Percentiles rank a stretch among this genome's conserved stretches.
phyloP scores from a whole-genome alignment of 2,888 invertebrate genomes.

The Omphaloscelis lunosa region DNA sequence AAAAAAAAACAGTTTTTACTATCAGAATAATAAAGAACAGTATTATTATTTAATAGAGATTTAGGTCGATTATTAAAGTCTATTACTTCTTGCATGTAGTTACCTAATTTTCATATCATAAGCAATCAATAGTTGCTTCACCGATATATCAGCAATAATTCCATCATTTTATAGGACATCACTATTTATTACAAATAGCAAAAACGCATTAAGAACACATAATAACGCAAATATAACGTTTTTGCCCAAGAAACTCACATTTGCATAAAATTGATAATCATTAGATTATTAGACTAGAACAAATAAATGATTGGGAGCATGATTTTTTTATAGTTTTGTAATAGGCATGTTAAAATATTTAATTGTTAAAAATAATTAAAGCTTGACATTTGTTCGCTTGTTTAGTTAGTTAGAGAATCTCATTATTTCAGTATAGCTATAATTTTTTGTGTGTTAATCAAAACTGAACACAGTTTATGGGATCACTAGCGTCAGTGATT shows the following conservation, averaged over 20 bases:
- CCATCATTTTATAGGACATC: slow-evolving; percentile 28
- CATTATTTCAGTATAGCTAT: no score
- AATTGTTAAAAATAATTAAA: no score
- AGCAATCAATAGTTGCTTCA: slow-evolving; percentile 27
- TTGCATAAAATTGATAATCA: slow-evolving; percentile 33
- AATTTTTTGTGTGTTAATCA: no score
- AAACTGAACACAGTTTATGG: background rate
- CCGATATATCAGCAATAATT: slow-evolving; percentile 29
- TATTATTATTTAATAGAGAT: background rate
- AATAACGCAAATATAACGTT: slow-evolving; percentile 17
- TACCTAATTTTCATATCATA: slow-evolving; percentile 15
- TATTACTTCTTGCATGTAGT: background rate
- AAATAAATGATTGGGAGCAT: slow-evolving; percentile 26
- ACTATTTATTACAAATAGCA: slow-evolving; percentile 18
- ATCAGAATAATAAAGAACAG: background rate
- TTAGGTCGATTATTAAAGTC: background rate
- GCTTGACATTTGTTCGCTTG: no score
- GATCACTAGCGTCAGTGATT: background rate
- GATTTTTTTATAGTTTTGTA: background rate
- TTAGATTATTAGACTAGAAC: slow-evolving; percentile 24
- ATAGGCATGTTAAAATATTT: background rate
- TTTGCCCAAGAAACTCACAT: slow-evolving; percentile 32
- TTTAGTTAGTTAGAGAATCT: no score
- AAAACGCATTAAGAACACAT: slow-evolving; percentile 21
- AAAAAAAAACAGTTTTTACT: background rate